Conservation (phyloP, 2,797 vertebrate species). For the Graptemys geographica region DNA sequence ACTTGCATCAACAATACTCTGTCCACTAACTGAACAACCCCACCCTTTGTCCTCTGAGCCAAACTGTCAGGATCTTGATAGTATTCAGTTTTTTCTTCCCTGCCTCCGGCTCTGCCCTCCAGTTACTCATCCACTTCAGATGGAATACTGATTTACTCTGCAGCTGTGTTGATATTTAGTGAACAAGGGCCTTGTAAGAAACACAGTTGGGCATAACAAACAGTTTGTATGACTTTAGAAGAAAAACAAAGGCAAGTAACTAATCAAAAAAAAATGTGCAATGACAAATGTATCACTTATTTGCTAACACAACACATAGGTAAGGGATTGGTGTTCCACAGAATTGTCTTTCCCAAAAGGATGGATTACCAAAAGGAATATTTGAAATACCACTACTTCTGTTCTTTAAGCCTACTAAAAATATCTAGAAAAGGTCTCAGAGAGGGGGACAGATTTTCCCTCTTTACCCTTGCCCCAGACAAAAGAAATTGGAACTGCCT, state of each 20-base stretch:
- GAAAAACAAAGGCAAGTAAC: neutral
- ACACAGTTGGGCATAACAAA: too few relatives aligned
- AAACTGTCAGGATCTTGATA: neutral
- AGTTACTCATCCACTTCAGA: neutral
- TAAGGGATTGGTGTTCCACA: neutral
- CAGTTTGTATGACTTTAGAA: neutral
- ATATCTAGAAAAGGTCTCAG: neutral
- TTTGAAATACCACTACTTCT: neutral
- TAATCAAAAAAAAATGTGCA: neutral
- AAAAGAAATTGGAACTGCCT: neutral
- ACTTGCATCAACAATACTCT: neutral
- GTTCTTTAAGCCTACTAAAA: neutral
- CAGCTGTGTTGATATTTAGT: neutral
- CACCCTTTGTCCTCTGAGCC: fast-evolving
- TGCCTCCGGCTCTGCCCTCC: neutral
- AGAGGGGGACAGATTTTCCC: neutral
- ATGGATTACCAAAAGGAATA: neutral
- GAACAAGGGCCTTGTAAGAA: neutral
- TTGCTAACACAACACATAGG: neutral
- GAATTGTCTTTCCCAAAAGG: neutral
- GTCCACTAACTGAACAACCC: neutral
- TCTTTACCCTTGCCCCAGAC: neutral
- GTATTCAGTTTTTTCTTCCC: neutral
- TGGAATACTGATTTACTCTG: neutral
- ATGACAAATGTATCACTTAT: neutral